Percentiles rank a stretch among this genome's conserved stretches.
Evolutionary conservation across 2,888 invertebrate species (phyloP).

Genomic region (Netelia inedita): DNA sequence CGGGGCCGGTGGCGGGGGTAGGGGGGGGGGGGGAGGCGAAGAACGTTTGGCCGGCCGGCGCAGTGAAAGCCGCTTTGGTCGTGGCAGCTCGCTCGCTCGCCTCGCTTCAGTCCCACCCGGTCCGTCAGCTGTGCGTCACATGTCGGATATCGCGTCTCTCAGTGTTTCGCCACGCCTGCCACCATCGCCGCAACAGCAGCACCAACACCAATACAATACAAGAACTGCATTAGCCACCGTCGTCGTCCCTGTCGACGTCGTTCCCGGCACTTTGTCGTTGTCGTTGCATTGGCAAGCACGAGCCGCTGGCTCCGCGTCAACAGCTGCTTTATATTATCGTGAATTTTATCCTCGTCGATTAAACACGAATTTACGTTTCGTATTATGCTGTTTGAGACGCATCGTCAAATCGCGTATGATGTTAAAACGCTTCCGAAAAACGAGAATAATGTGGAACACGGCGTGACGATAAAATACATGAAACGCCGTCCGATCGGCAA

Average conservation of each 20-base stretch:
- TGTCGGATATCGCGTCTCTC: slow-evolving; percentile 74
- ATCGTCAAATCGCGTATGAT: slow-evolving; percentile 73
- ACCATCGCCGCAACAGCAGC: slow-evolving; percentile 81
- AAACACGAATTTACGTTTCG: slow-evolving; percentile 48
- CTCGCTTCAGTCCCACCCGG: slow-evolving; percentile 80
- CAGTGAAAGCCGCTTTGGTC: slow-evolving; percentile 82
- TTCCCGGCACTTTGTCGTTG: slow-evolving; percentile 88
- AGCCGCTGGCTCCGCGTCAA: slow-evolving; percentile 69
- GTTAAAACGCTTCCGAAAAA: slow-evolving; percentile 43
- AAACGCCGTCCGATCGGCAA: slow-evolving; percentile 59
- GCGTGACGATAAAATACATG: slow-evolving; percentile 60
- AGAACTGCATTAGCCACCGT: slow-evolving; percentile 29
- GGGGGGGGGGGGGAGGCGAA: slow-evolving; percentile 65
- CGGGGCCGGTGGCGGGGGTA: slow-evolving; percentile 79
- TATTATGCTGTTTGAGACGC: slow-evolving; percentile 75
- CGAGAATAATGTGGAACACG: slow-evolving; percentile 57
- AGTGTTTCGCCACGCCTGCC: slow-evolving; percentile 82
- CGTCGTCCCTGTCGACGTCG: slow-evolving; percentile 73
- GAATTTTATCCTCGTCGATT: neutral
- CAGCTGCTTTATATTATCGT: slow-evolving; percentile 10
- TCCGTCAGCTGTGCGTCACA: slow-evolving; percentile 83
- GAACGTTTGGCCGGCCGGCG: slow-evolving; percentile 80
- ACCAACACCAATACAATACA: slow-evolving; percentile 32
- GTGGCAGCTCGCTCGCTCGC: slow-evolving; percentile 68
- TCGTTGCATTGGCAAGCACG: slow-evolving; percentile 87